Conservation (phyloP, 2,797 vertebrate species). For the Sebastiscus albofasciatus region DNA sequence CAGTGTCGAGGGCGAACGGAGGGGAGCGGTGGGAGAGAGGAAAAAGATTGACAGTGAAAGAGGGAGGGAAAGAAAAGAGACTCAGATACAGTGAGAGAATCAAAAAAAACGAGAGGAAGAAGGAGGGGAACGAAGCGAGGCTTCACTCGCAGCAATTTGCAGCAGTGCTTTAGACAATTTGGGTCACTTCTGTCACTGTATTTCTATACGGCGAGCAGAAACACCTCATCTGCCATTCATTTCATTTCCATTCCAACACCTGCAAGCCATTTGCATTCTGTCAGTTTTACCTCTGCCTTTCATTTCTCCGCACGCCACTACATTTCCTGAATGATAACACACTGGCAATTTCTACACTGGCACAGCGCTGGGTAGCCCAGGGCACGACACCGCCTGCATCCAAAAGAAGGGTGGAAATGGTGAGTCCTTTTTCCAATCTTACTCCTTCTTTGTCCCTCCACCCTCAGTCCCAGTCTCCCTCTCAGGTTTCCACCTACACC, state of each 20-base stretch:
- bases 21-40: not conserved
- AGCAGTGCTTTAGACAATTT: conserved; percentile 70
- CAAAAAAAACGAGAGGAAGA: not conserved
- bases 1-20: conserved; percentile 9
- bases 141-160: conserved; percentile 57
- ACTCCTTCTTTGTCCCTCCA: conserved; percentile 11
- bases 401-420: conserved; percentile 37
- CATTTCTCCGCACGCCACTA: conserved; percentile 67
- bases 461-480: conserved; percentile 36
- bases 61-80: conserved; percentile 13
- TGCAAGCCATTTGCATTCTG: conserved; percentile 74
- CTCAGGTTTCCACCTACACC: conserved; percentile 54
- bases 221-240: conserved; percentile 73
- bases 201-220: conserved; percentile 63
- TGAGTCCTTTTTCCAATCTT: conserved; percentile 34
- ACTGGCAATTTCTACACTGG: conserved; percentile 60
- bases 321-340: conserved; percentile 75
- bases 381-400: conserved; percentile 55
- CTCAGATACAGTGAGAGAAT: conserved; percentile 22
- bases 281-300: conserved; percentile 66
- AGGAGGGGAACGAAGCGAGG: conserved; percentile 12
- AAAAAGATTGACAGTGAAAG: conserved; percentile 13
- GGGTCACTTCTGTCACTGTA: conserved; percentile 69
- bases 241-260: conserved; percentile 70
- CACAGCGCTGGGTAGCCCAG: conserved; percentile 16